A percentile compares a stretch with the other conserved stretches of the same genome.
Conservation (phyloP, 2,797 vertebrate species). For the Pogonophryne albipinna region DNA sequence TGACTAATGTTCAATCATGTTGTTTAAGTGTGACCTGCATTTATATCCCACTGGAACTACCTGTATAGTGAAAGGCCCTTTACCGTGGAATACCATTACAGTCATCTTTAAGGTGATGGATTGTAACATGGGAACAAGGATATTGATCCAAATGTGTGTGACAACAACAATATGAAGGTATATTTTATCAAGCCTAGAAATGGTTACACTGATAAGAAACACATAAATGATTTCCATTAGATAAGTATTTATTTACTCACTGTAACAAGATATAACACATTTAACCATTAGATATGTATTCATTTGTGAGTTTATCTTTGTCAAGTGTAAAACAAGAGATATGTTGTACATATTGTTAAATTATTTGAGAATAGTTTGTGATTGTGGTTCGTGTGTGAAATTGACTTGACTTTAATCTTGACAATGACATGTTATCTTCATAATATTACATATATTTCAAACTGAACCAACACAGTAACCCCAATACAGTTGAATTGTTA, state of each 20-base stretch:
- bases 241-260: neutral
- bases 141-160: neutral
- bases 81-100: neutral
- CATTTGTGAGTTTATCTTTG: neutral
- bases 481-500: neutral
- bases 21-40: slow-evolving; percentile 4
- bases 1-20: slow-evolving; percentile 18
- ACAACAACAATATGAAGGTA: neutral
- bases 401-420: neutral
- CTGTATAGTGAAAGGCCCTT: neutral
- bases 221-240: neutral
- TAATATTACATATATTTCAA: neutral
- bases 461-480: too few relatives aligned
- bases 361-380: neutral
- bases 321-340: neutral
- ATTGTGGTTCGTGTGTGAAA: neutral
- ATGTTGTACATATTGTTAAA: neutral
- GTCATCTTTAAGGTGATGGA: slow-evolving; percentile 16
- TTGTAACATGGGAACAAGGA: neutral
- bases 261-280: neutral
- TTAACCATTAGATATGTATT: neutral
- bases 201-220: neutral
- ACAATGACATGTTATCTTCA: neutral
- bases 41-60: slow-evolving; percentile 1
- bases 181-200: neutral